A percentile compares a stretch with the other conserved stretches of the same genome.
These are phyloP conservation scores for Sesamia inferens DNA, from an alignment of 2,888 invertebrate genomes.

Conservation along the genomic window DNA sequence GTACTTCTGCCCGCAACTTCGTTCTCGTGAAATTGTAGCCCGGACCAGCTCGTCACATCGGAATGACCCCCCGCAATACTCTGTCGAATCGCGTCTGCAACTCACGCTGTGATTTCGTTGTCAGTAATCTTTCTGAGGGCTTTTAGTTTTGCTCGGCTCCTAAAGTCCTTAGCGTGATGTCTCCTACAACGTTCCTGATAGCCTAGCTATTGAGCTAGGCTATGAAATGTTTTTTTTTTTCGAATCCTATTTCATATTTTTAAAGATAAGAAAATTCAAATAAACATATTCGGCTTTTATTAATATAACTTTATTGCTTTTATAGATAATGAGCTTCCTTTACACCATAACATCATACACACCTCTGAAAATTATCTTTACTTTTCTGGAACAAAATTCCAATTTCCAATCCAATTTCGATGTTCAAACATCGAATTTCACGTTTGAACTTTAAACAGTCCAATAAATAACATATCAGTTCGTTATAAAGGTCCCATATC, in stretches of 20 bases:
- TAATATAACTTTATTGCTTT: not conserved
- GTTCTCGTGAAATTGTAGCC: not conserved
- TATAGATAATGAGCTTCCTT: not conserved
- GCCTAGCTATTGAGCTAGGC: too few species aligned
- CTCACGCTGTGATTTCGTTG: too few species aligned
- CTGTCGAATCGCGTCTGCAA: too few species aligned
- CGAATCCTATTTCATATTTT: too few species aligned
- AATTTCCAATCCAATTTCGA: not conserved
- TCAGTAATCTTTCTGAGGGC: too few species aligned
- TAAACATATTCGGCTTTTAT: not conserved
- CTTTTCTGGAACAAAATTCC: not conserved
- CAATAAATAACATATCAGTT: constrained; percentile 57
- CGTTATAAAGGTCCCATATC: constrained; percentile 49
- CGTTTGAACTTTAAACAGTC: constrained; percentile 49
- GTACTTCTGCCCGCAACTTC: not conserved
- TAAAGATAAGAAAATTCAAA: too few species aligned
- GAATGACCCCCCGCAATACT: not conserved
- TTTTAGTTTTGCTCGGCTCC: too few species aligned
- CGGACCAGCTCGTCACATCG: not conserved
- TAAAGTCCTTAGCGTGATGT: not conserved
- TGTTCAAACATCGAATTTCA: constrained; percentile 14
- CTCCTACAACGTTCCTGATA: not conserved
- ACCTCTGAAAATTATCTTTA: not conserved
- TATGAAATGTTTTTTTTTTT: too few species aligned
- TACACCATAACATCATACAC: not conserved